Evolutionary conservation across 2,113 vertebrate genomes (phyloP).

Genomic region (Catharus bicknelli): DNA sequence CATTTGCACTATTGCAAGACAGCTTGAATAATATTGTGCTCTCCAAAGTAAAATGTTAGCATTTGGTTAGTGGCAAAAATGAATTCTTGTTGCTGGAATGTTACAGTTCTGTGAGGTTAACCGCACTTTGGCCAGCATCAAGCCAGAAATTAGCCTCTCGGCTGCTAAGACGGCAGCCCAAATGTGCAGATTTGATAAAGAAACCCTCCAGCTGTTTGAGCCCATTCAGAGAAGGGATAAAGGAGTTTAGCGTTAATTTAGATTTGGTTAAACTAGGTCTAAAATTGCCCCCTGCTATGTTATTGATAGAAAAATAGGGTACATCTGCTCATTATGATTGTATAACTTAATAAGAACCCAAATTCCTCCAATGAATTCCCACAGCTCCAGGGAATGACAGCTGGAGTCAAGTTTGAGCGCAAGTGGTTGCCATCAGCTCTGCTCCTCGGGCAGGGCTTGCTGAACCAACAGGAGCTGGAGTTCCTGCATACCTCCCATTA

Average conservation of each 20-base stretch:
- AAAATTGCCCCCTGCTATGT: rapidly evolving
- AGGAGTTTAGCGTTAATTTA: not conserved
- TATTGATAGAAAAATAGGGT: not conserved
- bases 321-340: not conserved
- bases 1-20: slow-evolving; percentile 4
- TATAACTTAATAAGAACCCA: not conserved
- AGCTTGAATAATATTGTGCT: slow-evolving; percentile 29
- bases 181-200: slow-evolving; percentile 6
- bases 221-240: not conserved
- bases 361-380: not conserved
- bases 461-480: not conserved
- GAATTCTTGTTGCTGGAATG: slow-evolving; percentile 30
- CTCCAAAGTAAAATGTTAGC: slow-evolving; percentile 50
- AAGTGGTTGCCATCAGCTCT: not conserved
- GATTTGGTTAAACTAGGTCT: not conserved
- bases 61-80: slow-evolving; percentile 36
- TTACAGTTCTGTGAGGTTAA: slow-evolving; percentile 54
- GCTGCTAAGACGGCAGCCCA: not conserved
- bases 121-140: slow-evolving; percentile 39
- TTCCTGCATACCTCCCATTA: not conserved
- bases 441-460: not conserved
- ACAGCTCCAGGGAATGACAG: not conserved
- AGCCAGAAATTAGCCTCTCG: slow-evolving; percentile 7
- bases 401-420: not conserved
- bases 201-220: not conserved